Evolutionary conservation across 2,888 invertebrate genomes (phyloP).

Genomic region (Falcaria lacertinaria): DNA sequence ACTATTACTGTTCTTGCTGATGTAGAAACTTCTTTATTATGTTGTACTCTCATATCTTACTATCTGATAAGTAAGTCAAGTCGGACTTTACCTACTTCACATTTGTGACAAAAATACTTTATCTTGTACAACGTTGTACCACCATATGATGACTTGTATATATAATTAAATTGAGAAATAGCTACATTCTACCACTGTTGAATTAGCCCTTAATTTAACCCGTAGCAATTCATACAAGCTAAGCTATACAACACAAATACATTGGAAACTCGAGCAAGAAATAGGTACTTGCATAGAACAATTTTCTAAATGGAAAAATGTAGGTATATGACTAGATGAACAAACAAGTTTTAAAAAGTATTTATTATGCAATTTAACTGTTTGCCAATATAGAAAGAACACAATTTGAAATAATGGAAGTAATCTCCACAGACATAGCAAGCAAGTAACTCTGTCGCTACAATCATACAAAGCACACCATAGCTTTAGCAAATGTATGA

Average conservation of each 20-base stretch:
- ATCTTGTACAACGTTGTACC: neutral
- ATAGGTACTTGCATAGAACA: neutral
- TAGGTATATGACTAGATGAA: neutral
- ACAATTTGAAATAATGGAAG: conserved; percentile 2
- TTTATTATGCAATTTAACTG: neutral
- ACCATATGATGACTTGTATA: too few species aligned
- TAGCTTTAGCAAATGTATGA: too few species aligned
- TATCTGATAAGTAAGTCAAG: neutral
- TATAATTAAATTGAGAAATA: too few species aligned
- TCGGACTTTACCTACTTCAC: neutral
- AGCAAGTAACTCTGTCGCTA: too few species aligned
- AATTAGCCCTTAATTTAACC: too few species aligned
- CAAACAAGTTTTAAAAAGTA: neutral
- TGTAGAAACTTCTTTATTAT: neutral
- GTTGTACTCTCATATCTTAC: neutral
- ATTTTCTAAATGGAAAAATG: conserved; percentile 1
- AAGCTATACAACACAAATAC: too few species aligned
- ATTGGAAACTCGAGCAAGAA: too few species aligned
- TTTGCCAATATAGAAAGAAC: conserved; percentile 1
- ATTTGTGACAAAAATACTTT: neutral
- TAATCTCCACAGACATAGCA: too few species aligned
- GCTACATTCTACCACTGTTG: too few species aligned
- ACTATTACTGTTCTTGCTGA: too few species aligned
- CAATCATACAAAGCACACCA: too few species aligned
- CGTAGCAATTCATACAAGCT: too few species aligned